Evolutionary conservation across 2,888 invertebrate genomes (phyloP).

Genomic region (Drosophila anceps): DNA sequence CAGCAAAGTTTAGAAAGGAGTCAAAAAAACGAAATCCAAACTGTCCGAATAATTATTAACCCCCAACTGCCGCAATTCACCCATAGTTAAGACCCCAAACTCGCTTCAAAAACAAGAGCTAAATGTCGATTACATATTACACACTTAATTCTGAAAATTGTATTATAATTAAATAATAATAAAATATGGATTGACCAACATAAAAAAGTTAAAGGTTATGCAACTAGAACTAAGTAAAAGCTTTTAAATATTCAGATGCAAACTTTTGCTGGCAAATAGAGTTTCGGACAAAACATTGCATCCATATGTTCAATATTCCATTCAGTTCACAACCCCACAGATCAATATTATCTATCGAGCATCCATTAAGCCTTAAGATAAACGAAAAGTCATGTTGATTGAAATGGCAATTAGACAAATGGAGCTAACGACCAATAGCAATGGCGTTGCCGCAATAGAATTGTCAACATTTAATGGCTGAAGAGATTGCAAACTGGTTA

Average conservation of each 20-base stretch:
- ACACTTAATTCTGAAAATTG: neutral
- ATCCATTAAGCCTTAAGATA: conserved; percentile 50
- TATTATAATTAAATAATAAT: too few species aligned
- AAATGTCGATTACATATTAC: neutral
- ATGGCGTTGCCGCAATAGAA: conserved; percentile 42
- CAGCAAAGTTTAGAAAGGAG: conserved; percentile 14
- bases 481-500: conserved; percentile 41
- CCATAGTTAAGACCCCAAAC: too few species aligned
- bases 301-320: neutral
- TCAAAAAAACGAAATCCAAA: neutral
- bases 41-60: neutral
- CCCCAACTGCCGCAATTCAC: too few species aligned
- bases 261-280: neutral
- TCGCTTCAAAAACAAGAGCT: neutral
- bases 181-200: neutral
- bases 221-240: neutral
- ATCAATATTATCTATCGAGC: neutral
- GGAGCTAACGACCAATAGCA: conserved; percentile 43
- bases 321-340: neutral
- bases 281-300: too few species aligned
- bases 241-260: neutral
- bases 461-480: conserved; percentile 46
- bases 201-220: neutral
- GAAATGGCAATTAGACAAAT: conserved; percentile 45
- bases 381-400: conserved; percentile 62